These are phyloP conservation scores for Ophion ellenae DNA, from an alignment of 2,888 invertebrate genomes.

Conservation along the genomic window DNA sequence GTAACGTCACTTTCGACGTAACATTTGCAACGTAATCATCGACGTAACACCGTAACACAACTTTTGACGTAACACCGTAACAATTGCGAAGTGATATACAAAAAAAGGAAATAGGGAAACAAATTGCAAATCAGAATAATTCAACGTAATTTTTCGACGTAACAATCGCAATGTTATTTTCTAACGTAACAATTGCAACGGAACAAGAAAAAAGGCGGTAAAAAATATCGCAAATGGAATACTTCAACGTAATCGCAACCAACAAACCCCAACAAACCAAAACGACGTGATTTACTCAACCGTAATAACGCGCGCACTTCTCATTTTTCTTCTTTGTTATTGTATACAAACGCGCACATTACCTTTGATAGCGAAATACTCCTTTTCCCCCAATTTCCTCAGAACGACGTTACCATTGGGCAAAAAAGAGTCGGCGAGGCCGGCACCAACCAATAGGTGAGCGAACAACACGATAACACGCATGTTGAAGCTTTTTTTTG, in stretches of 20 bases:
- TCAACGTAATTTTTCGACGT: not conserved
- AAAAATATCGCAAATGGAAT: not conserved
- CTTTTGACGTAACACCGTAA: not conserved
- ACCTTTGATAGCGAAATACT: constrained; percentile 77
- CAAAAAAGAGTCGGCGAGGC: constrained; percentile 41
- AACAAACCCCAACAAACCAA: too few species aligned
- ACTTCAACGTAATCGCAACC: not conserved
- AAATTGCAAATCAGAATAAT: not conserved
- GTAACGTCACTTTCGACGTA: not conserved
- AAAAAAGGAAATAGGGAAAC: not conserved
- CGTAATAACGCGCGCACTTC: not conserved
- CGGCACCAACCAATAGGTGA: constrained; percentile 48
- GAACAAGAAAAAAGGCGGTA: not conserved
- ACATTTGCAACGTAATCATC: not conserved
- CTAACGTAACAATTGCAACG: not conserved
- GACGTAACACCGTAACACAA: not conserved
- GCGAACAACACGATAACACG: constrained; percentile 38
- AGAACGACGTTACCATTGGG: constrained; percentile 68
- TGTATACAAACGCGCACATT: constrained; percentile 28
- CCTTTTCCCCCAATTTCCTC: constrained; percentile 76
- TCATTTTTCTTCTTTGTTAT: constrained; percentile 18
- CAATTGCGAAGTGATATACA: not conserved
- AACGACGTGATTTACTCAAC: too few species aligned
- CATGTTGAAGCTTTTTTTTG: constrained; percentile 5
- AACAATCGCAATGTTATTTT: not conserved